Conservation (phyloP, 1,140 invertebrate genomes). For the Trinorchestia longiramus region DNA sequence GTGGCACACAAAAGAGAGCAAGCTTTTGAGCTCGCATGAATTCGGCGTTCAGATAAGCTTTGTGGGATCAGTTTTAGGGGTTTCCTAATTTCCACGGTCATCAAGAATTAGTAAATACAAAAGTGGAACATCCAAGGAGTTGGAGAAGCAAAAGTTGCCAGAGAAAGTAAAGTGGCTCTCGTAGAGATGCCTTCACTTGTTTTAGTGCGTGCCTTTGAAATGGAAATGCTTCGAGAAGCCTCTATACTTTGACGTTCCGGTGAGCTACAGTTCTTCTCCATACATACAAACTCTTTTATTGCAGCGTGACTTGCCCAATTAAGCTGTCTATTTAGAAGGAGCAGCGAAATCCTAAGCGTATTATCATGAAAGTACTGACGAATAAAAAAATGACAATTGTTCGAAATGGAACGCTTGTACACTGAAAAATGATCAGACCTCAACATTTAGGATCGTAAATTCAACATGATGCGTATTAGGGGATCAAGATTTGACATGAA, state of each 20-base stretch:
- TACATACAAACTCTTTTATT: background rate
- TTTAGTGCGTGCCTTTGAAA: conserved; percentile 11
- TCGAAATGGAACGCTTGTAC: background rate
- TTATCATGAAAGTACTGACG: background rate
- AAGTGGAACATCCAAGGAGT: conserved; percentile 44
- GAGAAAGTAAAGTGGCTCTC: conserved; percentile 41
- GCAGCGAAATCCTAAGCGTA: background rate
- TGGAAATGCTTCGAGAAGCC: conserved; percentile 19
- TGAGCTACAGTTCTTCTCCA: background rate
- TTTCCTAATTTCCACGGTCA: conserved; percentile 40
- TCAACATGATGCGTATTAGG: background rate
- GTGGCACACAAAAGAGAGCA: conserved; percentile 46
- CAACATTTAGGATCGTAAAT: background rate
- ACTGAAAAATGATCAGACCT: background rate
- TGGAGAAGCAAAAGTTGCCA: background rate
- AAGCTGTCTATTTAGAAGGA: background rate
- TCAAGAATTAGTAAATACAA: conserved; percentile 53
- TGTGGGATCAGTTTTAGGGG: conserved; percentile 51
- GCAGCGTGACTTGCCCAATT: background rate
- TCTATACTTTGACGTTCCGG: conserved; percentile 2
- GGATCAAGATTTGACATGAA: background rate
- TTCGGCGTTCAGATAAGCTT: conserved; percentile 52
- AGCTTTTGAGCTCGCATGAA: conserved; percentile 25
- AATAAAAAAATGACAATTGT: background rate
- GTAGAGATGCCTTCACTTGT: conserved; percentile 25